phyloP scores from a whole-genome alignment of 2,888 invertebrate species.

The Notocelia uddmanniana region DNA sequence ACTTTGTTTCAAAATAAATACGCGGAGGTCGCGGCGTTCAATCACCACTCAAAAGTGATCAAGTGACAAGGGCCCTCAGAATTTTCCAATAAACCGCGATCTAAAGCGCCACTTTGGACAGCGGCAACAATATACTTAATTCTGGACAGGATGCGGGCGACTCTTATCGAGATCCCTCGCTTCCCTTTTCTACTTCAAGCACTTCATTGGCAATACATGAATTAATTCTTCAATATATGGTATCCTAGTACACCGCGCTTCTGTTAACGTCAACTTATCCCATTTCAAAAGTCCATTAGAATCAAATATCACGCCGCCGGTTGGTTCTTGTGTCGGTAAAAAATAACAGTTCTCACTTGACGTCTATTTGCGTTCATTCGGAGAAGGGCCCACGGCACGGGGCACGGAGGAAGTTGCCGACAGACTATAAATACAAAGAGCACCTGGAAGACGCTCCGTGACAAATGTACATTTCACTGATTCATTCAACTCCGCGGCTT shows the following conservation, averaged over 20 bases:
- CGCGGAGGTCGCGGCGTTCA: slow-evolving; percentile 13
- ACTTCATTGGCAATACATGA: slow-evolving; percentile 11
- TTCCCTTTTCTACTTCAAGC: slow-evolving; percentile 33
- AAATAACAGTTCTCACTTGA: slow-evolving; percentile 31
- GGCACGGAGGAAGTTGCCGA: slow-evolving; percentile 31
- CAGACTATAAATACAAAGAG: slow-evolving; percentile 36
- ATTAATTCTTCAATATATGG: not conserved
- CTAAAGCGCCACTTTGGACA: slow-evolving; percentile 30
- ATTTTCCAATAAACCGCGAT: slow-evolving; percentile 36
- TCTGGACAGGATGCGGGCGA: slow-evolving; percentile 40
- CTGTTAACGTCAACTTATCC: slow-evolving; percentile 9
- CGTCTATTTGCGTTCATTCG: slow-evolving; percentile 43
- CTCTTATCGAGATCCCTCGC: slow-evolving; percentile 18
- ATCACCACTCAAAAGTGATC: slow-evolving; percentile 37
- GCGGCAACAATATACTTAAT: slow-evolving; percentile 34
- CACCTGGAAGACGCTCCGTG: slow-evolving; percentile 42
- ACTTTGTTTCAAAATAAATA: slow-evolving; percentile 30
- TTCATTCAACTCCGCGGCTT: slow-evolving; percentile 31
- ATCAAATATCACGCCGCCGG: slow-evolving; percentile 29
- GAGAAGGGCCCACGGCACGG: slow-evolving; percentile 38
- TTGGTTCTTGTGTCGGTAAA: slow-evolving; percentile 31
- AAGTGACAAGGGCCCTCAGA: slow-evolving; percentile 29
- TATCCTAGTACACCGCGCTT: slow-evolving; percentile 1
- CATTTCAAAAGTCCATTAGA: slow-evolving; percentile 42
- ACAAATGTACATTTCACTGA: slow-evolving; percentile 35